Base-by-base conservation (phyloP, 2,797 vertebrate species). In the Phaenicophaeus curvirostris region DNA sequence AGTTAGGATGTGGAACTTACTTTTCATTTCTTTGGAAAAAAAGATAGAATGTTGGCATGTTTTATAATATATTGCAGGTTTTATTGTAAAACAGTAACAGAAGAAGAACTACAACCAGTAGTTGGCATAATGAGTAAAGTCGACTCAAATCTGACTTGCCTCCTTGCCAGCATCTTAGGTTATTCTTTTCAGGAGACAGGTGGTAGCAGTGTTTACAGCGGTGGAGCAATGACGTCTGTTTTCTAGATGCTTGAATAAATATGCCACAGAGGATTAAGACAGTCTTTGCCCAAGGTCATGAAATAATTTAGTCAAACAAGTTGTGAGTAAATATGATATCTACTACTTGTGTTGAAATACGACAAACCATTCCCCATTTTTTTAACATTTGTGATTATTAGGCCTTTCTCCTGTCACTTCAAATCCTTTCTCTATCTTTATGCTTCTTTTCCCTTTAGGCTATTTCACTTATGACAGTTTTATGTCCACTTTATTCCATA, bases 301-400 rank as follows among this genome's bases (percentile, higher is more conserved):
- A 84, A 94, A 91, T 89, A 91, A 89, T 91, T 78, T 84, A 89
- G 79, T 91, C 66, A 87, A 95, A 85, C 66, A 89, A 91, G 85
- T 89, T 91, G 77, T 89, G 91, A 90, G 76, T 88, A 86, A 94
- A 92, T 86, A 75, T 48, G 80, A 46, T 93, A 88, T 84, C 76
- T 88, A 37, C 85, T 76, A 61, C 63, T 93, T 53, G 25, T 81
- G 59, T 86, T 93, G 84, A 95, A 91, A 90, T 88, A 71, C 91
- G 91, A 90, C 92, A 95, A 96, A 91, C 31, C 44, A n/a, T 92
- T 87, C 82, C 9, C 21, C 75, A 5, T 84, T 94, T 92, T 92
- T 88, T 92, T 78, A 67, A 48, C 35, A n/a, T 93, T 95, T 63
- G 51, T 89, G 73, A 71, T 93, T 89, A 85, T 81, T 93, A 73